Conservation (phyloP, 2,797 vertebrate species). For the Ambastaia sidthimunki region DNA sequence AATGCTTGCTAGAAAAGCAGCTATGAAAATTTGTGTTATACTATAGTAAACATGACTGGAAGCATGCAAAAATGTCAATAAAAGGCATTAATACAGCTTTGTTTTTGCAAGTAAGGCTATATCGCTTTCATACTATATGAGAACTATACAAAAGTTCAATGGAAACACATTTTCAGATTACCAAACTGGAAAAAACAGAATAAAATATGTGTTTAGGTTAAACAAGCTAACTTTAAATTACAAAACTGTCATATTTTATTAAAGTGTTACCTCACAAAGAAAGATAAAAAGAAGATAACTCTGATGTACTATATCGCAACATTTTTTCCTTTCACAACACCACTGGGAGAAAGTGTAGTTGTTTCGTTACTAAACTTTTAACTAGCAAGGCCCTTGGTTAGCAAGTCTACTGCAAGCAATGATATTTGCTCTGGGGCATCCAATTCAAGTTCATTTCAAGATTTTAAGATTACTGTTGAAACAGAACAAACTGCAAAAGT, state of each 20-base stretch:
- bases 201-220: no score
- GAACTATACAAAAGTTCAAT: no score
- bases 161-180: no score
- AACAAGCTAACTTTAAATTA: no score
- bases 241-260: not conserved
- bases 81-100: no score
- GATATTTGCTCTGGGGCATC: conserved; percentile 2
- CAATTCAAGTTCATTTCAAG: not conserved
- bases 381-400: conserved; percentile 16
- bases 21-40: no score
- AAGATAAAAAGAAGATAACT: not conserved
- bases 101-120: no score
- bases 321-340: not conserved
- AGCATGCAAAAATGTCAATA: no score
- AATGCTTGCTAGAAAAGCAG: no score
- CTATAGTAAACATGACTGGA: no score
- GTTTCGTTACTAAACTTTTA: conserved; percentile 34
- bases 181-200: no score
- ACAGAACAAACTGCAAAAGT: conserved; percentile 5
- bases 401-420: conserved; percentile 31
- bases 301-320: not conserved
- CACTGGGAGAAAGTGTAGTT: not conserved
- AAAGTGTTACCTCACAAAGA: not conserved
- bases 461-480: not conserved
- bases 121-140: no score